A percentile compares a stretch with the other conserved stretches of the same genome.
These are phyloP conservation scores for Benitochromis conjunctus DNA, from an alignment of 2,113 vertebrate species.

Conservation along the genomic window DNA sequence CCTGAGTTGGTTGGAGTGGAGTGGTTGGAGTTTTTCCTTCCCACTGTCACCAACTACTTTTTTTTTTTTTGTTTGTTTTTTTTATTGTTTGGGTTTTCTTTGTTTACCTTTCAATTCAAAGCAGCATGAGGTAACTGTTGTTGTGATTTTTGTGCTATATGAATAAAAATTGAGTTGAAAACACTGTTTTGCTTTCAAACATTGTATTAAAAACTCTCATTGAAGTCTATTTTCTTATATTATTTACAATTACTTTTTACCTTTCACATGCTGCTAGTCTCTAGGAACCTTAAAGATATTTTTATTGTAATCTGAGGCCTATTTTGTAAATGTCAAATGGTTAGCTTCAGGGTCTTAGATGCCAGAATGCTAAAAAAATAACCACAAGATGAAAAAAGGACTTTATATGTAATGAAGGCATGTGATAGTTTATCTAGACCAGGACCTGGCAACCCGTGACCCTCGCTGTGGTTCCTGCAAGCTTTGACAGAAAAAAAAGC, in stretches of 20 bases:
- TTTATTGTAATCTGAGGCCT: background rate
- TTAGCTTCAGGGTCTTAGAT: background rate
- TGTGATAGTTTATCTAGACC: background rate
- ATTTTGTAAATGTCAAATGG: background rate
- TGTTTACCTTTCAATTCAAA: background rate
- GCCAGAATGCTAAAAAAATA: background rate
- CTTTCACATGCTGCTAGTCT: background rate
- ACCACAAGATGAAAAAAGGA: background rate
- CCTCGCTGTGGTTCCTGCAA: background rate
- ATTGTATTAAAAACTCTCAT: background rate
- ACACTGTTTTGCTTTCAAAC: background rate
- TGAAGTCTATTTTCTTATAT: background rate
- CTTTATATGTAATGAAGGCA: background rate
- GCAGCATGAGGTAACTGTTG: background rate
- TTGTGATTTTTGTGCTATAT: rapidly evolving
- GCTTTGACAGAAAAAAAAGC: background rate
- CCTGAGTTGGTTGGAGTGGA: background rate
- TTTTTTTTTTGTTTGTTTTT: background rate
- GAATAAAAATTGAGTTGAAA: background rate
- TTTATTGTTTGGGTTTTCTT: background rate
- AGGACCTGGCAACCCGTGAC: background rate
- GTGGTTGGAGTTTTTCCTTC: background rate
- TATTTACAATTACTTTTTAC: background rate
- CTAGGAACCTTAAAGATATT: rapidly evolving
- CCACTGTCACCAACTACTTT: background rate